phyloP scores from a whole-genome alignment of 2,113 vertebrate genomes.

The Smithornis capensis region DNA sequence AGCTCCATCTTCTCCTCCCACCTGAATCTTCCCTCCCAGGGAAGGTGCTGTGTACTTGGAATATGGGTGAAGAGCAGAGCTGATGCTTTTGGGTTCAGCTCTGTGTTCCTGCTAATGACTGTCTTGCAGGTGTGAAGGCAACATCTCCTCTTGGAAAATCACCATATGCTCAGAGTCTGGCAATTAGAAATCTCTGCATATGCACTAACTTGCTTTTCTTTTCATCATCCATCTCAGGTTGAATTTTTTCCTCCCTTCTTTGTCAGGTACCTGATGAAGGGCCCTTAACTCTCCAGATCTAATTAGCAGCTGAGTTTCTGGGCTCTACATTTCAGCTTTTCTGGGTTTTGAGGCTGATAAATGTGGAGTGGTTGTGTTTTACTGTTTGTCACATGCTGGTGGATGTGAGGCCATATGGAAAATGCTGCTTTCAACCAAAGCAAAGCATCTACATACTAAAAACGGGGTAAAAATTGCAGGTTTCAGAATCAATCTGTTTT shows the following conservation, averaged over 20 bases:
- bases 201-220: slow-evolving; percentile 1
- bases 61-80: not conserved
- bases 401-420: not conserved
- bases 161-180: slow-evolving; percentile 18
- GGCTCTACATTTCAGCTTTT: not conserved
- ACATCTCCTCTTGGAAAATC: not conserved
- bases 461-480: not conserved
- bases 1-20: not conserved
- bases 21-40: not conserved
- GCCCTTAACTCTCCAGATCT: not conserved
- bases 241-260: not conserved
- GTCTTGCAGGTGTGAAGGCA: slow-evolving; percentile 33
- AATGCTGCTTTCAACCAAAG: not conserved
- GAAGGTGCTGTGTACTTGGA: not conserved
- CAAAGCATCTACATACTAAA: not conserved
- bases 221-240: not conserved
- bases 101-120: not conserved
- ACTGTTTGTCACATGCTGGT: not conserved
- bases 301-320: not conserved
- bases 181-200: slow-evolving; percentile 1
- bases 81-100: not conserved
- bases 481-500: not conserved
- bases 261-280: not conserved
- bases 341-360: not conserved
- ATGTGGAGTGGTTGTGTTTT: not conserved